phyloP scores from a whole-genome alignment of 2,888 invertebrate species.

The Ormyrus labotus region DNA sequence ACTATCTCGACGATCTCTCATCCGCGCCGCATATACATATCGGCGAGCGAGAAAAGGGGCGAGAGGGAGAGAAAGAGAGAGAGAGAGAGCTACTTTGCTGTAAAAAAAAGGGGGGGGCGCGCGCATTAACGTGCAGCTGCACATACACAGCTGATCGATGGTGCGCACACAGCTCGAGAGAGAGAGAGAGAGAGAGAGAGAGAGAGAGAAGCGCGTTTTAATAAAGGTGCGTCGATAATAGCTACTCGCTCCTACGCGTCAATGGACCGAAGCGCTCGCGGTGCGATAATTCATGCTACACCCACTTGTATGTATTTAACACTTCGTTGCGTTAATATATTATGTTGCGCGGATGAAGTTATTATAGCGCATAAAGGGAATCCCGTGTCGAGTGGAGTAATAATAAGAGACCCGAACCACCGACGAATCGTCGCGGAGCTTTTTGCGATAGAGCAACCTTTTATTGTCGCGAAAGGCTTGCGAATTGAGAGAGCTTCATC shows the following conservation, averaged over 20 bases:
- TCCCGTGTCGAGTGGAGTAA: not conserved
- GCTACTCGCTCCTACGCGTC: conserved; percentile 21
- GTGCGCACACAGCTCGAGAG: not conserved
- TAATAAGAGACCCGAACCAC: not conserved
- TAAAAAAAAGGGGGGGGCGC: no score
- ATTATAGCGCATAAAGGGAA: not conserved
- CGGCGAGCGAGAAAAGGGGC: not conserved
- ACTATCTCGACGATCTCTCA: not conserved
- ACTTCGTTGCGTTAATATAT: not conserved
- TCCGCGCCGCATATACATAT: not conserved
- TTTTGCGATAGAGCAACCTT: no score
- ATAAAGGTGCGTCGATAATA: conserved; percentile 35
- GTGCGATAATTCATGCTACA: not conserved
- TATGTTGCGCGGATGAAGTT: not conserved
- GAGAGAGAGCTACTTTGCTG: no score
- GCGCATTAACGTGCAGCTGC: not conserved
- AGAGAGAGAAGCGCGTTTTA: not conserved
- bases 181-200: not conserved
- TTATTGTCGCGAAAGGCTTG: no score
- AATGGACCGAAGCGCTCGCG: not conserved
- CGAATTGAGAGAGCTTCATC: no score
- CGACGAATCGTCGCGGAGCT: no score
- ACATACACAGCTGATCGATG: conserved; percentile 4
- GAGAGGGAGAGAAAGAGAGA: no score
- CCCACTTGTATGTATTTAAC: not conserved